A percentile compares a stretch with the other conserved stretches of the same genome.
Evolutionary conservation across 2,888 invertebrate species (phyloP).

Genomic region (Sinotaia quadrata): DNA sequence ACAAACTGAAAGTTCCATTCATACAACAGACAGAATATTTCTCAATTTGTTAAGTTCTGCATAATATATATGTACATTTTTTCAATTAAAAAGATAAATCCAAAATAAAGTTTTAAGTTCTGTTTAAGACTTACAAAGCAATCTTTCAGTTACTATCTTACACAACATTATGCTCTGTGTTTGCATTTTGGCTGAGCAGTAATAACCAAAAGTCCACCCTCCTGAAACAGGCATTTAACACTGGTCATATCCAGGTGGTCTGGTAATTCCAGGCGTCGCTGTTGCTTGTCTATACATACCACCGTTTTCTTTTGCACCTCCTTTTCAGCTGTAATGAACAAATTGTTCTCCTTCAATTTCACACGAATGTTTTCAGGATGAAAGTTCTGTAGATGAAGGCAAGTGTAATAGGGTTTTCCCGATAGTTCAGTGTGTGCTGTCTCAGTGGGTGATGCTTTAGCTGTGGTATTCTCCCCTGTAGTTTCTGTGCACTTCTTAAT

Average conservation of each 20-base stretch:
- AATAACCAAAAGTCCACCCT: neutral
- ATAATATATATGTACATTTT: no score
- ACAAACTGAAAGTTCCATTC: no score
- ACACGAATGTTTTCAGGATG: neutral
- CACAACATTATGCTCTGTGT: no score
- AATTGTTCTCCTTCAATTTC: neutral
- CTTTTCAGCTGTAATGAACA: neutral
- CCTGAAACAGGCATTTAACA: conserved; percentile 3
- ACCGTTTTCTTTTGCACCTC: neutral
- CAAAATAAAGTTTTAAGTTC: no score
- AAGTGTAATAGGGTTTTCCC: no score
- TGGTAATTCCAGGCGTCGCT: conserved; percentile 10
- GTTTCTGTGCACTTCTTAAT: neutral
- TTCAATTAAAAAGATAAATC: no score
- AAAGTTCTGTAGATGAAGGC: neutral
- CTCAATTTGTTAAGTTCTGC: no score
- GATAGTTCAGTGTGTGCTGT: no score
- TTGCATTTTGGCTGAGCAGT: neutral
- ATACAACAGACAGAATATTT: no score
- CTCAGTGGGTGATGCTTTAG: no score
- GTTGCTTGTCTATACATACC: neutral
- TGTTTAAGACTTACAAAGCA: no score
- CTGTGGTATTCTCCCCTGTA: neutral
- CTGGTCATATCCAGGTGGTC: conserved; percentile 4
- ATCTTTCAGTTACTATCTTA: no score